Conservation (phyloP, 2,888 invertebrate genomes). For the Zhuqinia jingwanae region DNA sequence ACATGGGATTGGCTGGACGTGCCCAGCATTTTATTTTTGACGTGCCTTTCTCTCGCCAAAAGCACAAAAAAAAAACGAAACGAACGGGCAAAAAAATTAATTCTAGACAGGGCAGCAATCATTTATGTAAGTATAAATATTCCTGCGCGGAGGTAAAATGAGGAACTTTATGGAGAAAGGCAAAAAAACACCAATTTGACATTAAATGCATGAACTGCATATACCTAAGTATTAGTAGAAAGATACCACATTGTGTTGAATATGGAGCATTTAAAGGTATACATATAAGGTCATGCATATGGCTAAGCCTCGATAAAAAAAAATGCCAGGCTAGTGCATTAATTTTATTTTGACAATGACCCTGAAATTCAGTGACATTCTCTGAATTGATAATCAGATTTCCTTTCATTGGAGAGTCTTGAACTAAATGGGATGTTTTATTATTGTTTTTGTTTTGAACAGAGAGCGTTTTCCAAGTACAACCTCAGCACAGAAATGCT, state of each 20-base stretch:
- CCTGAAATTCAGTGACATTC: neutral
- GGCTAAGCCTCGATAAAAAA: no score
- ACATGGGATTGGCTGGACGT: constrained; percentile 16
- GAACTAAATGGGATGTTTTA: neutral
- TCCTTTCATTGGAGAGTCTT: neutral
- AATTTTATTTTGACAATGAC: neutral
- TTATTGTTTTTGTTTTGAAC: constrained; percentile 79
- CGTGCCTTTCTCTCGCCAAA: neutral
- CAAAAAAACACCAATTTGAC: no score
- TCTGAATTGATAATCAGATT: neutral
- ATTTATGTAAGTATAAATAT: neutral
- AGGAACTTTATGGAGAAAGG: neutral
- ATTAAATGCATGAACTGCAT: no score
- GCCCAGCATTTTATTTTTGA: constrained; percentile 19
- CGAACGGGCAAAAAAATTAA: no score
- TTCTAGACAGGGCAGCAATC: no score
- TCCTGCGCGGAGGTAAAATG: neutral
- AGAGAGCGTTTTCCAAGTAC: constrained; percentile 87
- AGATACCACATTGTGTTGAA: no score
- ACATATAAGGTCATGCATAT: no score
- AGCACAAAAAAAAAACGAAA: no score
- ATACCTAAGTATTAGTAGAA: no score
- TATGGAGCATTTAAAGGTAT: no score
- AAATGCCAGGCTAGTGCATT: neutral
- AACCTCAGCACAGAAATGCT: constrained; percentile 81